phyloP scores from a whole-genome alignment of 1,140 invertebrate genomes.

The Drosophila oshimai region DNA sequence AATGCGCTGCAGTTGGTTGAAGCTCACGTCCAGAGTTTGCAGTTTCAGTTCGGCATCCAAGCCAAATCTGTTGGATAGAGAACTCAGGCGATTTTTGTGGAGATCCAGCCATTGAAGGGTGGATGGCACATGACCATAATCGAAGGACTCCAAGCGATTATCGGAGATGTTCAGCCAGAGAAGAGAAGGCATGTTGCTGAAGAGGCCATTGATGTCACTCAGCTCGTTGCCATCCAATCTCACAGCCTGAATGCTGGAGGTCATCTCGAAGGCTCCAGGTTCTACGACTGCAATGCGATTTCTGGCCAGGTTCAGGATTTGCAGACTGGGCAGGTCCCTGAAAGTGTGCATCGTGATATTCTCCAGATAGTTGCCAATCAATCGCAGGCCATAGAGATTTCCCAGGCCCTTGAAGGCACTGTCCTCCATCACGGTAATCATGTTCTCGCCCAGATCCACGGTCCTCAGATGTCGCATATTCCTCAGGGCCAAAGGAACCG shows the following conservation, averaged over 20 bases:
- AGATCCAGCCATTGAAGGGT: conserved; percentile 94
- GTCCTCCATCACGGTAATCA: conserved; percentile 89
- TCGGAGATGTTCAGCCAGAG: conserved; percentile 96
- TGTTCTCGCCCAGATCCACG: conserved; percentile 93
- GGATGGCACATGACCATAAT: conserved; percentile 92
- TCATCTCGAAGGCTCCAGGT: conserved; percentile 91
- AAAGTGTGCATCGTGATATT: conserved; percentile 93
- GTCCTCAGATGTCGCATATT: conserved; percentile 89
- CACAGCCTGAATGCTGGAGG: conserved; percentile 92
- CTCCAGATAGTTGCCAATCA: conserved; percentile 94
- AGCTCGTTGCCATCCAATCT: conserved; percentile 93
- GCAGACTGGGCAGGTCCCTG: conserved; percentile 90
- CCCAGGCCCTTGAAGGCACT: conserved; percentile 92
- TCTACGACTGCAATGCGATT: conserved; percentile 92
- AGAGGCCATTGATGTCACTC: conserved; percentile 92
- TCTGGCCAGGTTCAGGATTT: conserved; percentile 94
- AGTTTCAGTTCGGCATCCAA: conserved; percentile 87
- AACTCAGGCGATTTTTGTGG: conserved; percentile 93
- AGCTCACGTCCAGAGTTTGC: conserved; percentile 91
- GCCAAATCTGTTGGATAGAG: conserved; percentile 90
- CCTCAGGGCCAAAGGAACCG: conserved; percentile 90
- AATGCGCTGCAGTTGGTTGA: conserved; percentile 90
- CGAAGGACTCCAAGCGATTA: conserved; percentile 95
- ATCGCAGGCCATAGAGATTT: conserved; percentile 90
- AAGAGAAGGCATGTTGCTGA: conserved; percentile 91